A percentile compares a stretch with the other conserved stretches of the same genome.
These are phyloP conservation scores for Penelope pileata DNA, from an alignment of 2,113 vertebrate genomes.

Conservation along the genomic window DNA sequence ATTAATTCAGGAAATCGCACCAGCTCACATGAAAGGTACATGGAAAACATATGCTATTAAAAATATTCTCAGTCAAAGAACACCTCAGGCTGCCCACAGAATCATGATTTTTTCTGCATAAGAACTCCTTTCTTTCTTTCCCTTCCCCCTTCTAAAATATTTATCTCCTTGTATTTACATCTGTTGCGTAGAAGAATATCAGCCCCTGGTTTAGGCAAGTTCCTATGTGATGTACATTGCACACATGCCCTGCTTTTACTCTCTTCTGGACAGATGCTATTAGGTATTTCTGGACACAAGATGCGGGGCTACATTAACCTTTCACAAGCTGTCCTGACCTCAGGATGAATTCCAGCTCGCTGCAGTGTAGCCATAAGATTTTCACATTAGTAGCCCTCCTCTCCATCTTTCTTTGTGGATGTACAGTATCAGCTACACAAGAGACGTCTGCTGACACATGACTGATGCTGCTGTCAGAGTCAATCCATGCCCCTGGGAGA, in stretches of 20 bases:
- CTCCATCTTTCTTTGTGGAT: not conserved
- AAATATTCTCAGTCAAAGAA: not conserved
- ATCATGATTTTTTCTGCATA: fast-evolving
- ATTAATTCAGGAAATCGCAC: constrained; percentile 3
- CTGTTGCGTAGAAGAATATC: not conserved
- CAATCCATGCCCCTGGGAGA: fast-evolving
- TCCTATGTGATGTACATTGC: not conserved
- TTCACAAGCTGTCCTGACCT: not conserved
- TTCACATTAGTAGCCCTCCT: not conserved
- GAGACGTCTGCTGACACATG: not conserved
- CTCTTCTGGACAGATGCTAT: not conserved
- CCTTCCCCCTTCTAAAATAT: not conserved
- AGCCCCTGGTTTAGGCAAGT: not conserved
- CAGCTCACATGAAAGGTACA: not conserved
- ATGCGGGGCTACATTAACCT: not conserved
- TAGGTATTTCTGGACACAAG: not conserved
- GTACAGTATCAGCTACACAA: not conserved
- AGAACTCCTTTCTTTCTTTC: not conserved
- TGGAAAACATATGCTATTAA: not conserved
- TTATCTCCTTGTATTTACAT: not conserved
- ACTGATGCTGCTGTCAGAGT: not conserved
- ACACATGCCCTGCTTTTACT: not conserved
- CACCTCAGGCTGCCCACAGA: not conserved
- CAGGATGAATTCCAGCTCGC: not conserved
- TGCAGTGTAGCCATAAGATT: not conserved